A percentile compares a stretch with the other conserved stretches of the same genome.
phyloP scores from a whole-genome alignment of 2,888 invertebrate species.

The Mayetiola destructor region DNA sequence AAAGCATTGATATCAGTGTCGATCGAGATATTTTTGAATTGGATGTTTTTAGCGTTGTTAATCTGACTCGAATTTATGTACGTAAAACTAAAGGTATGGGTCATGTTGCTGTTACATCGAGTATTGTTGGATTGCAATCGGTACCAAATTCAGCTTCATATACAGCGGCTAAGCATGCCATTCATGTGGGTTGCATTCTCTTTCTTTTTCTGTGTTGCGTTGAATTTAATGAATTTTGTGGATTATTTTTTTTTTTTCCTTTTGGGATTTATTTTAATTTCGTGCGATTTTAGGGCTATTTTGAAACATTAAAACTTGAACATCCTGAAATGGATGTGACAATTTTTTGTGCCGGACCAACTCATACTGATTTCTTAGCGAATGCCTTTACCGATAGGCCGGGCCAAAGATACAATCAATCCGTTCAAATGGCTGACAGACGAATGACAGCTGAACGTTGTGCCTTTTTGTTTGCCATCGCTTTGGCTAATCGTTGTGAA shows the following conservation, averaged over 20 bases:
- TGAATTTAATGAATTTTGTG: no score
- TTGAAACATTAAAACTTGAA: slow-evolving; percentile 45
- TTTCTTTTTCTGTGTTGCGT: not conserved
- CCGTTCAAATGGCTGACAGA: slow-evolving; percentile 34
- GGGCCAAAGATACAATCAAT: slow-evolving; percentile 37
- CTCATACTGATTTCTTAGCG: slow-evolving; percentile 51
- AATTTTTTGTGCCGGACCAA: slow-evolving; percentile 62
- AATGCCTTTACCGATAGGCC: slow-evolving; percentile 51
- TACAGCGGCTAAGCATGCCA: slow-evolving; percentile 58
- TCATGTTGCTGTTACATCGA: slow-evolving; percentile 61
- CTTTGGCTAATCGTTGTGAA: slow-evolving; percentile 42
- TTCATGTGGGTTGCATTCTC: slow-evolving; percentile 44
- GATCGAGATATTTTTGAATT: slow-evolving; percentile 61
- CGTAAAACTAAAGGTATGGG: slow-evolving; percentile 42
- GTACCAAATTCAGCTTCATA: slow-evolving; percentile 54
- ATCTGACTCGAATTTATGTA: slow-evolving; percentile 52
- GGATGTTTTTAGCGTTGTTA: slow-evolving; percentile 58
- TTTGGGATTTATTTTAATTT: not conserved
- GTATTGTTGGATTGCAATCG: slow-evolving; percentile 53
- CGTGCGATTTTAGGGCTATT: slow-evolving; percentile 46
- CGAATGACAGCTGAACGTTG: slow-evolving; percentile 44
- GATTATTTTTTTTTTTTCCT: not conserved
- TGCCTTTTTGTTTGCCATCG: slow-evolving; percentile 42
- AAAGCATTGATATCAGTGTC: slow-evolving; percentile 51
- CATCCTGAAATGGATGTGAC: slow-evolving; percentile 45